phyloP scores from a whole-genome alignment of 1,140 invertebrate species.

The Chironomus tepperi region DNA sequence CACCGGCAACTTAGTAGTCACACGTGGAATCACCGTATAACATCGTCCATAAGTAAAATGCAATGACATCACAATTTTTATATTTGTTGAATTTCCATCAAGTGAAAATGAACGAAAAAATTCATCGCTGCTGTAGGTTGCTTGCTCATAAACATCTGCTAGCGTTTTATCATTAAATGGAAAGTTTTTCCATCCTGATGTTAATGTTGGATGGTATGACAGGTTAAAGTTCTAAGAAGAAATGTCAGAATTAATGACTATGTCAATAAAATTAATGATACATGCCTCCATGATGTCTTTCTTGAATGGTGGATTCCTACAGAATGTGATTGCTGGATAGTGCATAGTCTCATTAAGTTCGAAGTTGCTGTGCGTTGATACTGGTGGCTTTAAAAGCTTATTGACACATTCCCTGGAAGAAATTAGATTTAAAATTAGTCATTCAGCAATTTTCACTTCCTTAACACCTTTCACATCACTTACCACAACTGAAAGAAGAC shows the following conservation, averaged over 20 bases:
- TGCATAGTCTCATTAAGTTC: constrained; percentile 50
- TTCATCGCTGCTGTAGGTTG: constrained; percentile 43
- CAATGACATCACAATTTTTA: constrained; percentile 37
- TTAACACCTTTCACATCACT: neutral
- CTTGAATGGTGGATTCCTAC: constrained; percentile 51
- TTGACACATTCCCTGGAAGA: constrained; percentile 40
- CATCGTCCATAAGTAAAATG: constrained; percentile 46
- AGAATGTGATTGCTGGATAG: constrained; percentile 54
- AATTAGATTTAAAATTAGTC: neutral
- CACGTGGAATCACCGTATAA: constrained; percentile 43
- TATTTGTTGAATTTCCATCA: constrained; percentile 33
- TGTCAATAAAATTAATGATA: constrained; percentile 19
- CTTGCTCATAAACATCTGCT: constrained; percentile 46
- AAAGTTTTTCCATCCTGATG: constrained; percentile 45
- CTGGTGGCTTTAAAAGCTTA: constrained; percentile 47
- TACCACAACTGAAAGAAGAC: constrained; percentile 34
- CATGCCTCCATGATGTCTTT: constrained; percentile 44
- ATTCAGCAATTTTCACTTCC: neutral
- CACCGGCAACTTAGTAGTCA: constrained; percentile 32
- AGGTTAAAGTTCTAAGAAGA: constrained; percentile 40
- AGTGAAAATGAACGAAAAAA: constrained; percentile 41
- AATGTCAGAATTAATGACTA: constrained; percentile 25
- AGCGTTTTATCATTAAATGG: constrained; percentile 42
- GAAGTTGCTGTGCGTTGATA: constrained; percentile 52
- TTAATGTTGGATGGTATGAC: constrained; percentile 42